Evolutionary conservation across 2,888 invertebrate species (phyloP).

Genomic region (Drosophila hamatofila): DNA sequence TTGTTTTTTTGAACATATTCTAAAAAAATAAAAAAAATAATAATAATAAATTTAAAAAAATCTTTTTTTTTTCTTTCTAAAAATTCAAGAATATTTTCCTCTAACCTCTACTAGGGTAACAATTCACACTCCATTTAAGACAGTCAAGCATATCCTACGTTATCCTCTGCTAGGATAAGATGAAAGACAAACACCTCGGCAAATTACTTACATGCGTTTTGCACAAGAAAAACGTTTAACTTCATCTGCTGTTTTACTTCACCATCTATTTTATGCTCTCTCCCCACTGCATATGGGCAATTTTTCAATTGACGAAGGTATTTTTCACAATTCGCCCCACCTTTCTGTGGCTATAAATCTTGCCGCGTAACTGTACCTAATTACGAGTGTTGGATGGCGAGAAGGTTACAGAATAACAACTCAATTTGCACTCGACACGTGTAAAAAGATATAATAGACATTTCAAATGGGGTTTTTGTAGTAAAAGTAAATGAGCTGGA

Average conservation of each 20-base stretch:
- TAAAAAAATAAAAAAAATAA: no score
- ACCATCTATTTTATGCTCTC: neutral
- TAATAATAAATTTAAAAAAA: no score
- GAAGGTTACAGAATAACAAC: conserved; percentile 5
- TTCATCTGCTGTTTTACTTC: neutral
- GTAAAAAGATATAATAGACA: conserved; percentile 4
- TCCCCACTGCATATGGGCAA: conserved; percentile 21
- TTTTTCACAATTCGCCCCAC: conserved; percentile 21
- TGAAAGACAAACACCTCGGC: conserved; percentile 6
- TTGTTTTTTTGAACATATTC: no score
- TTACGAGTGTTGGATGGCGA: conserved; percentile 14
- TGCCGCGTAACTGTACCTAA: conserved; percentile 45
- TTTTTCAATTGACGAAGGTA: conserved; percentile 51
- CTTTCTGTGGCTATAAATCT: conserved; percentile 39
- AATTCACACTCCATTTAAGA: neutral
- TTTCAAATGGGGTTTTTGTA: neutral
- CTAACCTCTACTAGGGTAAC: no score
- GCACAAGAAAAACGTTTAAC: conserved; percentile 11
- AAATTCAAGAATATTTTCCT: no score
- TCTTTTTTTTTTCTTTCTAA: no score
- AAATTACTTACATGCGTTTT: conserved; percentile 31
- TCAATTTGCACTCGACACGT: conserved; percentile 37
- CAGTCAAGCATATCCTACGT: no score
- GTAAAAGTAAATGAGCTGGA: conserved; percentile 15
- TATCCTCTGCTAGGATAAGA: neutral